Conservation (phyloP, 1,140 invertebrate species). For the Bombus cullumanus region DNA sequence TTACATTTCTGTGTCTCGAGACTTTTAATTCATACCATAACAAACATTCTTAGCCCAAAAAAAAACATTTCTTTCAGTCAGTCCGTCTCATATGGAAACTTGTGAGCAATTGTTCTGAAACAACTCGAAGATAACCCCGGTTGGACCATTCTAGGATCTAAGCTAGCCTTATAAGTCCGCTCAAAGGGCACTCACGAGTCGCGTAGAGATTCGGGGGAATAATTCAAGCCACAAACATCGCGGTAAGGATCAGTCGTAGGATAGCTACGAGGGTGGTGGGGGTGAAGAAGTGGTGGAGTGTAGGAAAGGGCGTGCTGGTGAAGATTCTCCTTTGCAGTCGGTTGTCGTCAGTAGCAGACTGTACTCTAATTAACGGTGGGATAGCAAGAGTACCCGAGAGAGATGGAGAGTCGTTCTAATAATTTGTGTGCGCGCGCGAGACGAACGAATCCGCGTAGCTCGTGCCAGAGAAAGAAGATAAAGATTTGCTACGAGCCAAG, state of each 20-base stretch:
- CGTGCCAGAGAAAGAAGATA: neutral
- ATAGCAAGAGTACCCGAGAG: constrained; percentile 71
- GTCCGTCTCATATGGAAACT: too few species aligned
- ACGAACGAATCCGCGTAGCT: neutral
- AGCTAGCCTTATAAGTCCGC: neutral
- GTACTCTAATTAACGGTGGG: constrained; percentile 77
- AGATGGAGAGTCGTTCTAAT: constrained; percentile 75
- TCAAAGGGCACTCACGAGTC: constrained; percentile 41
- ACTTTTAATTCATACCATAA: neutral
- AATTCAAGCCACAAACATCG: constrained; percentile 75
- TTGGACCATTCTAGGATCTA: neutral
- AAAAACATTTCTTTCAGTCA: neutral
- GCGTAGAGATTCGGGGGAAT: constrained; percentile 63
- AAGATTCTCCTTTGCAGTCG: constrained; percentile 75
- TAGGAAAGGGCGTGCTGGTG: constrained; percentile 31
- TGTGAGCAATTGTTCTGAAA: neutral
- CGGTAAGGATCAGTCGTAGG: neutral
- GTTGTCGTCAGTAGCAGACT: constrained; percentile 76
- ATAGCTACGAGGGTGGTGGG: neutral
- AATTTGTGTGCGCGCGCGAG: constrained; percentile 57
- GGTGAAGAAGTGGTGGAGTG: constrained; percentile 33
- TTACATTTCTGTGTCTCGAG: neutral
- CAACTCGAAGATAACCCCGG: neutral
- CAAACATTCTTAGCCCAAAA: neutral
- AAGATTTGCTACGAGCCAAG: neutral